Percentiles rank a stretch among this genome's conserved stretches.
These are phyloP conservation scores for Oostethus manadensis DNA, from an alignment of 2,113 vertebrate species.

Conservation along the genomic window DNA sequence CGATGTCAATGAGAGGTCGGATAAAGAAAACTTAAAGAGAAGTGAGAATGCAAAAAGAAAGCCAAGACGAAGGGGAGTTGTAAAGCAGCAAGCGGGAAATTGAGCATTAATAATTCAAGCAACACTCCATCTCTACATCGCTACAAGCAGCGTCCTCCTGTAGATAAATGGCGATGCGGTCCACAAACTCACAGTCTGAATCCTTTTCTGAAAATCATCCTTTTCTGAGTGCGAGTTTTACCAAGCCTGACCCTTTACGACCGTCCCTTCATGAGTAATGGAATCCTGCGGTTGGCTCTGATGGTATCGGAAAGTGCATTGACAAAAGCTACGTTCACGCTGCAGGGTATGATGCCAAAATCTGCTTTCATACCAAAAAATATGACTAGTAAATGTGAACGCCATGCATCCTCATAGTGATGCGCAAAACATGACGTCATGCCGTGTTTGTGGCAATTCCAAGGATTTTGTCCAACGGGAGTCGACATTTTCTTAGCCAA, in stretches of 20 bases:
- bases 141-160: neutral
- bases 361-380: too few relatives aligned
- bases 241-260: too few relatives aligned
- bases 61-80: neutral
- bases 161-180: constrained; percentile 1
- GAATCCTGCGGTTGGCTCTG: neutral
- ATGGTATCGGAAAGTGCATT: neutral
- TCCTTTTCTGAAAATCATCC: neutral
- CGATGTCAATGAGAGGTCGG: neutral
- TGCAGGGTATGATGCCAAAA: neutral
- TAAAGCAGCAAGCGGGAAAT: constrained; percentile 10
- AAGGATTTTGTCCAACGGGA: too few relatives aligned
- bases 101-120: constrained; percentile 21
- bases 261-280: too few relatives aligned
- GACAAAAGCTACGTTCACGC: too few relatives aligned
- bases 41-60: constrained; percentile 7
- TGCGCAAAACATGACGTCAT: too few relatives aligned
- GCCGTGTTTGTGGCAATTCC: too few relatives aligned
- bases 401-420: too few relatives aligned
- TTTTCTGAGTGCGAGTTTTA: neutral
- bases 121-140: constrained; percentile 1
- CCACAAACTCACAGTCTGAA: neutral
- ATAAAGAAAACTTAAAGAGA: constrained; percentile 14
- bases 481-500: too few relatives aligned
- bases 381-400: too few relatives aligned